Conservation (phyloP, 2,113 vertebrate species). For the Hydrolagus affinis region DNA sequence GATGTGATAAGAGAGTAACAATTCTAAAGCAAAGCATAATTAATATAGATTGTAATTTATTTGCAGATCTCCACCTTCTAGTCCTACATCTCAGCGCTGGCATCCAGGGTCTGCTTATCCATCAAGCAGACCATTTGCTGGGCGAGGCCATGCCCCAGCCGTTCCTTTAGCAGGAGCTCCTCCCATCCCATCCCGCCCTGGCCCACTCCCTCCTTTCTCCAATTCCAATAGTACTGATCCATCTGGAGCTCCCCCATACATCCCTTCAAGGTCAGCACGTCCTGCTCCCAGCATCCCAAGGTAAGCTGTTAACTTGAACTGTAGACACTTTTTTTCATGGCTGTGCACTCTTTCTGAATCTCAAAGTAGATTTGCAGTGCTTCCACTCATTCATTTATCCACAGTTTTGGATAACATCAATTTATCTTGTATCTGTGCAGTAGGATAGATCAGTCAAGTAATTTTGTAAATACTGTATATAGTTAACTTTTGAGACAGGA, state of each 20-base stretch:
- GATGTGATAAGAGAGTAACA: not conserved
- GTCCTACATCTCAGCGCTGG: constrained; percentile 68
- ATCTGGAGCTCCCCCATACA: constrained; percentile 51
- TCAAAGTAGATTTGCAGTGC: not conserved
- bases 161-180: constrained; percentile 59
- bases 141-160: constrained; percentile 55
- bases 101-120: constrained; percentile 44
- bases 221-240: constrained; percentile 48
- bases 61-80: constrained; percentile 70
- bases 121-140: constrained; percentile 44
- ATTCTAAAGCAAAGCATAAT: not conserved
- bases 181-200: constrained; percentile 53
- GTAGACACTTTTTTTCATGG: not conserved
- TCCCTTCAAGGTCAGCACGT: constrained; percentile 54
- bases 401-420: not conserved
- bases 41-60: not conserved
- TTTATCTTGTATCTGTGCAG: too few species aligned
- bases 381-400: not conserved
- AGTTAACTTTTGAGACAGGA: too few species aligned
- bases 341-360: not conserved
- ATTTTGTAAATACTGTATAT: too few species aligned
- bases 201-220: constrained; percentile 50
- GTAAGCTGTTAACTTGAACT: constrained; percentile 51
- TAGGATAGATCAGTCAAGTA: too few species aligned
- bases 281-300: constrained; percentile 70